Evolutionary conservation across 2,888 invertebrate species (phyloP).

Genomic region (Caenorhabditis angaria): DNA sequence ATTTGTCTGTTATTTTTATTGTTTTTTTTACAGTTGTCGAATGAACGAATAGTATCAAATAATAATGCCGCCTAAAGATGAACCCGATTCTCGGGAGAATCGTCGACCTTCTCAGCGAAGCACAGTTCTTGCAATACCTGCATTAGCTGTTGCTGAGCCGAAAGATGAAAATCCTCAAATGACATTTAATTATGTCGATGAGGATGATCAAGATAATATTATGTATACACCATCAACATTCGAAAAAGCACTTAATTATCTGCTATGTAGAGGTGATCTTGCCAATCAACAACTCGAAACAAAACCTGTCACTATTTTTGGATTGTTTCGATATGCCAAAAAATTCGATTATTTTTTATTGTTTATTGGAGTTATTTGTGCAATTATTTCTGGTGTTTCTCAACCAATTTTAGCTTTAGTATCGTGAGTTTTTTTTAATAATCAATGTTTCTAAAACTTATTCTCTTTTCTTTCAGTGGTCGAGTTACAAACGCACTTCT

Average conservation of each 20-base stretch:
- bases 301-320: slow-evolving; percentile 46
- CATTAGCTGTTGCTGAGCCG: not conserved
- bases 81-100: slow-evolving; percentile 12
- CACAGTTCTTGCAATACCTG: slow-evolving; percentile 10
- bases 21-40: slow-evolving; percentile 8
- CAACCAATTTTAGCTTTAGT: slow-evolving; percentile 60
- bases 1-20: slow-evolving; percentile 14
- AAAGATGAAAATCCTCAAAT: not conserved
- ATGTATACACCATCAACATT: slow-evolving; percentile 42
- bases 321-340: slow-evolving; percentile 59
- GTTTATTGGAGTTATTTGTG: slow-evolving; percentile 44
- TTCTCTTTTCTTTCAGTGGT: slow-evolving; percentile 29
- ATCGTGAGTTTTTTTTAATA: slow-evolving; percentile 18
- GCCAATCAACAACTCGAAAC: slow-evolving; percentile 41
- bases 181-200: slow-evolving; percentile 23
- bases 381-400: slow-evolving; percentile 49
- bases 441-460: not conserved
- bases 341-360: slow-evolving; percentile 49
- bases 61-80: slow-evolving; percentile 20
- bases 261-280: slow-evolving; percentile 55
- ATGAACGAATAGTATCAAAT: slow-evolving; percentile 7
- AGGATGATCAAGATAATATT: slow-evolving; percentile 49
- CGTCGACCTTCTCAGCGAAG: slow-evolving; percentile 10
- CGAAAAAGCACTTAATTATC: slow-evolving; percentile 52
- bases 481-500: slow-evolving; percentile 59